phyloP scores from a whole-genome alignment of 1,140 invertebrate genomes.

The Conus ventricosus region DNA sequence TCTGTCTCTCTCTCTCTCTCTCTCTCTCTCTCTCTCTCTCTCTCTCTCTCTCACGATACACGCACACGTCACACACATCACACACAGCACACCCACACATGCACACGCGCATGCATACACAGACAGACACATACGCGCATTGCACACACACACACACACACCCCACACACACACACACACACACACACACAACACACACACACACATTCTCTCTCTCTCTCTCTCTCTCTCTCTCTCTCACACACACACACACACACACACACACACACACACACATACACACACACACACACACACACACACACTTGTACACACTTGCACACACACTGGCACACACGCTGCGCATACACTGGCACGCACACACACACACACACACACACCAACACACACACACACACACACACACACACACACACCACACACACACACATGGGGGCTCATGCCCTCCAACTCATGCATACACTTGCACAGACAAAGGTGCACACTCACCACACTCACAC shows the following conservation, averaged over 20 bases:
- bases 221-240: no score
- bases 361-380: neutral
- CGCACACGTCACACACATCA: no score
- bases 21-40: no score
- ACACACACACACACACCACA: neutral
- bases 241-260: neutral
- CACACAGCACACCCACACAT: no score
- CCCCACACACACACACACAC: neutral
- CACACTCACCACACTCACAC: neutral
- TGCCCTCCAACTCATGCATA: neutral
- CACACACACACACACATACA: neutral
- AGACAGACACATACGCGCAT: neutral
- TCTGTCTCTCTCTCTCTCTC: no score
- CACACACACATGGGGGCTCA: neutral
- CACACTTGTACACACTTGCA: neutral
- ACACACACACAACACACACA: neutral
- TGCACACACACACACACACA: neutral
- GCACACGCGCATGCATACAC: no score
- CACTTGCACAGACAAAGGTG: neutral
- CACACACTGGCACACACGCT: no score
- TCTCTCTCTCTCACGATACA: no score
- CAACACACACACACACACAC: neutral
- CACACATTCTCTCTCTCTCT: no score
- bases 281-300: neutral
- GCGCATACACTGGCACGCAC: no score